These are phyloP conservation scores for Eucidaris tribuloides DNA, from an alignment of 35 echinoderm and acorn worm genomes.

Conservation along the genomic window DNA sequence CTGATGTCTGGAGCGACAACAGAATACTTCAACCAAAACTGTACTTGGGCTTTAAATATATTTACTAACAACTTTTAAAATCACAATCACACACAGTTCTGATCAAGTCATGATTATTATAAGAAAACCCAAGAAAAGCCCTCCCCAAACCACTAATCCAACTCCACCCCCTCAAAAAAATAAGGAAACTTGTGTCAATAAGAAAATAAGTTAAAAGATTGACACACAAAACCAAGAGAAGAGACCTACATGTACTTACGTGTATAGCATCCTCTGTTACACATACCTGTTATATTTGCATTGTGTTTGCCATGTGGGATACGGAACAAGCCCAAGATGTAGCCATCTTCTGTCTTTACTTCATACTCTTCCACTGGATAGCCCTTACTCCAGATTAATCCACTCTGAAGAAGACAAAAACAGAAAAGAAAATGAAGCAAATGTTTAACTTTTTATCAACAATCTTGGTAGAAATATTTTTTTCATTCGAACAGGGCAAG, in stretches of 20 bases:
- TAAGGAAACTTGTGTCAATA: not conserved
- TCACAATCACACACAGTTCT: too few relatives aligned
- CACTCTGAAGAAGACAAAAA: slow-evolving; percentile 42
- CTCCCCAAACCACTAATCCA: not conserved
- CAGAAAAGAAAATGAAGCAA: too few relatives aligned
- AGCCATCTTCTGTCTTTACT: slow-evolving; percentile 73
- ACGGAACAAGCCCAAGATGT: slow-evolving; percentile 64
- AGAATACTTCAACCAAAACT: too few relatives aligned
- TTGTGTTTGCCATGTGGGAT: slow-evolving; percentile 72
- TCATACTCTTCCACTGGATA: slow-evolving; percentile 75
- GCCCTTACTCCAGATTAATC: slow-evolving; percentile 58
- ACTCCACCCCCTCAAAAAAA: not conserved
- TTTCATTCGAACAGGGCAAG: too few relatives aligned
- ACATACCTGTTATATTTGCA: not conserved
- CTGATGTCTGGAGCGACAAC: too few relatives aligned
- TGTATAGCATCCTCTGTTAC: not conserved
- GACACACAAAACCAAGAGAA: not conserved
- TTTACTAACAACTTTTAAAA: too few relatives aligned
- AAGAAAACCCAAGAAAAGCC: not conserved
- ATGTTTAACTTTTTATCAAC: too few relatives aligned
- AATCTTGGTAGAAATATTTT: too few relatives aligned
- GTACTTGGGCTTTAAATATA: too few relatives aligned
- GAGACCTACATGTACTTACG: not conserved
- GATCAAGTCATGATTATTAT: too few relatives aligned
- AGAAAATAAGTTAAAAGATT: not conserved